Evolutionary conservation across 2,797 vertebrate genomes (phyloP), one percentile per base, ranked within the genome.

Genomic region (Philypnodon macrostomus): DNA sequence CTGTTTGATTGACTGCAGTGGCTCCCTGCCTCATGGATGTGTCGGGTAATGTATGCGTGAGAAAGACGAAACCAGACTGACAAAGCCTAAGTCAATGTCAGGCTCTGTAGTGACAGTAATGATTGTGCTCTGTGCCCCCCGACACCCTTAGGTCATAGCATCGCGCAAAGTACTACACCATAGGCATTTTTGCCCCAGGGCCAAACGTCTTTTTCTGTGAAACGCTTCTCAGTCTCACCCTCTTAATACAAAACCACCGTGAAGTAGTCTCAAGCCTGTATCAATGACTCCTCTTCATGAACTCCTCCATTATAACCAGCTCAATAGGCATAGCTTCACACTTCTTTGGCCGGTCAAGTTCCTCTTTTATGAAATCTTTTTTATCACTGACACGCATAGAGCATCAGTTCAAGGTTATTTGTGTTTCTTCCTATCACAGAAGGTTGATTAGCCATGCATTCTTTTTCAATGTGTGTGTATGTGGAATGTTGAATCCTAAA

Each of bases 281-380:
- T 87, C 83, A 87, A 85, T 85, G 82, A 78, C 65, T 79, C 71
- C 76, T 81, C 80, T 85, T 87, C 82, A 87, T 84, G 67, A 57
- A 47, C 66, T 72, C 36, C 53, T 67, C 63, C 58, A 67, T 81
- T 81, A 61, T 80, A 60, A 73, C 55, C 48, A 51, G 18, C 68
- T 83, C 60, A 79, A 78, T 72, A 51, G 79, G 58, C 51, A n/a
- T 39, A 57, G 71, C 49, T 58, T 61, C 53, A 36, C 19, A 59
- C 71, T 70, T 85, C 77, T 75, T 80, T 68, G 57, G 50, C 67
- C 44, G 49, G 53, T 67, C 59, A 42, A 31, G 59, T 74, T 73
- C 63, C 50, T 67, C 57, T 65, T 70, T 81, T 69, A 66, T 70
- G 46, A 79, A 80, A 45, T 47, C 34, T 63, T 77, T n/a, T 40